Conservation (phyloP, 2,888 invertebrate genomes). For the Ptilodon capucinus region DNA sequence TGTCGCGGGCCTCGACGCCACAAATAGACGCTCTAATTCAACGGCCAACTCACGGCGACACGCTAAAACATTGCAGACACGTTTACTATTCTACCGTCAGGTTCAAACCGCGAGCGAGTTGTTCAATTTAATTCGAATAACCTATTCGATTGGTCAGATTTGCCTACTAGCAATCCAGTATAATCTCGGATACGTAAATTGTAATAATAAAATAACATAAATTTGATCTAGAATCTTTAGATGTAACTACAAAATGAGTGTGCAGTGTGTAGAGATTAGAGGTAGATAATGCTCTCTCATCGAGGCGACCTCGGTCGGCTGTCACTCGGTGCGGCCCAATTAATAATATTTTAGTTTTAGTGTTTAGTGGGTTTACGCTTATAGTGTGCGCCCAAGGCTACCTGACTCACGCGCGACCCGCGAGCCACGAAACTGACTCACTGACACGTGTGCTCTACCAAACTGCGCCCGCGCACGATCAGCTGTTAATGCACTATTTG, state of each 20-base stretch:
- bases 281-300: constrained; percentile 40
- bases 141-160: background rate
- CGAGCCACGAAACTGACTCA: constrained; percentile 60
- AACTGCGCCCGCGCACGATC: constrained; percentile 31
- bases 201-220: background rate
- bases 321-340: constrained; percentile 58
- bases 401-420: constrained; percentile 68
- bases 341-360: constrained; percentile 72
- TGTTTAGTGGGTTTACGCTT: constrained; percentile 60
- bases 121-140: constrained; percentile 21
- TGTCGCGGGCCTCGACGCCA: constrained; percentile 78
- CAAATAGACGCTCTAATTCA: constrained; percentile 81
- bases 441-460: constrained; percentile 45
- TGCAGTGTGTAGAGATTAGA: constrained; percentile 12
- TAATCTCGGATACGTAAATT: background rate
- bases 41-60: constrained; percentile 71
- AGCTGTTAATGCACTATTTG: constrained; percentile 38
- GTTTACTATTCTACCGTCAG: constrained; percentile 59
- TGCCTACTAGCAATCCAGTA: background rate
- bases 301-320: constrained; percentile 50
- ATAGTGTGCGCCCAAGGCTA: constrained; percentile 64
- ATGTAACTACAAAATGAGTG: background rate
- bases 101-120: constrained; percentile 40
- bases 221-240: background rate
- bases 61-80: constrained; percentile 72